Evolutionary conservation across 2,888 invertebrate genomes (phyloP).

Genomic region (Mechanitis messenoides): DNA sequence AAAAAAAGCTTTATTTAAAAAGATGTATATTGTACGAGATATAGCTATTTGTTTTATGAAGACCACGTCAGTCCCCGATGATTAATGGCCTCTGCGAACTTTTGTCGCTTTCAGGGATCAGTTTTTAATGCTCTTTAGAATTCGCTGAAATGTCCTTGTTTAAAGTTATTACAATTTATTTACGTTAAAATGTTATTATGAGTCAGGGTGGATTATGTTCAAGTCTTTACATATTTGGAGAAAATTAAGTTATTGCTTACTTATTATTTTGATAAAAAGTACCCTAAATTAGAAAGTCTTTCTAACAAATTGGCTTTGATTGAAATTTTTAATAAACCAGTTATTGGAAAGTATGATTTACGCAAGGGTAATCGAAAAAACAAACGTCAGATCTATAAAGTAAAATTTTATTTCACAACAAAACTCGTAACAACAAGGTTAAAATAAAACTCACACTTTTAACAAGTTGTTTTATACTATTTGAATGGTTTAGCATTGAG

Average conservation of each 20-base stretch:
- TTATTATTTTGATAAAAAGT: too few relatives aligned
- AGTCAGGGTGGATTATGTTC: constrained; percentile 8
- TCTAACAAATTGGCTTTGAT: too few relatives aligned
- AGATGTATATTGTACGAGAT: constrained; percentile 20
- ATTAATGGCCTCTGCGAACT: constrained; percentile 32
- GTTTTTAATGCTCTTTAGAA: constrained; percentile 33
- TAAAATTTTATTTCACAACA: constrained; percentile 25
- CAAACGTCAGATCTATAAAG: too few relatives aligned
- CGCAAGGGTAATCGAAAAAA: too few relatives aligned
- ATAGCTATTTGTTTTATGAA: constrained; percentile 32
- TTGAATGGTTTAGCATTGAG: too few relatives aligned
- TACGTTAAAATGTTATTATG: constrained; percentile 14
- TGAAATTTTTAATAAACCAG: background rate
- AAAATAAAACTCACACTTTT: constrained; percentile 43
- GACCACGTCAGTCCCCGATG: constrained; percentile 29
- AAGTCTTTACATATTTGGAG: background rate
- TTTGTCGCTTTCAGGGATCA: constrained; percentile 30
- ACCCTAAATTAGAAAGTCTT: too few relatives aligned
- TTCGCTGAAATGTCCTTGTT: constrained; percentile 29
- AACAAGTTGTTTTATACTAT: too few relatives aligned
- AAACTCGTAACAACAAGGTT: constrained; percentile 42
- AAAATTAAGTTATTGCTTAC: background rate
- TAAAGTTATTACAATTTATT: constrained; percentile 22
- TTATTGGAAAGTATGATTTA: constrained; percentile 19
- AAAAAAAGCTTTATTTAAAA: constrained; percentile 9